A percentile compares a stretch with the other conserved stretches of the same genome.
Conservation (phyloP, 1,140 invertebrate genomes). For the Zaprionus inermis region DNA sequence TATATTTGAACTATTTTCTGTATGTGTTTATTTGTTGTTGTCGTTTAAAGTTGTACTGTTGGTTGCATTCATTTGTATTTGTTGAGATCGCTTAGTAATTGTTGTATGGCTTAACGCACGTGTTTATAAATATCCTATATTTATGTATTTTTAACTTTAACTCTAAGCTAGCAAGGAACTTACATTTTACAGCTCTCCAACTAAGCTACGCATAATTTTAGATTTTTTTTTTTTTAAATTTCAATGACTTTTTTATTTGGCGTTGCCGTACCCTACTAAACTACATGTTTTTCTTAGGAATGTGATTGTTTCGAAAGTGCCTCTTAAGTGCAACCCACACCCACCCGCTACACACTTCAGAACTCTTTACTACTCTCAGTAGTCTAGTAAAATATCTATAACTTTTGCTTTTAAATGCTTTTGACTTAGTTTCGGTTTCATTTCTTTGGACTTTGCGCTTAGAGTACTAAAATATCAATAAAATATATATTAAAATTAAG, state of each 20-base stretch:
- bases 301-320: slow-evolving; percentile 54
- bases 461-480: slow-evolving; percentile 22
- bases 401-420: slow-evolving; percentile 29
- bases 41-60: slow-evolving; percentile 69
- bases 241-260: slow-evolving; percentile 49
- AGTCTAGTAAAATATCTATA: slow-evolving; percentile 55
- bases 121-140: slow-evolving; percentile 1
- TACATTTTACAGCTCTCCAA: slow-evolving; percentile 63
- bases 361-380: slow-evolving; percentile 67
- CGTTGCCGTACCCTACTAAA: slow-evolving; percentile 62
- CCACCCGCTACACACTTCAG: background rate
- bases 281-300: slow-evolving; percentile 62
- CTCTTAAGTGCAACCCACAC: slow-evolving; percentile 26
- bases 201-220: slow-evolving; percentile 54
- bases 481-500: slow-evolving; percentile 43
- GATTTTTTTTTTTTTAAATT: slow-evolving; percentile 25
- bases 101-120: slow-evolving; percentile 22
- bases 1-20: slow-evolving; percentile 76
- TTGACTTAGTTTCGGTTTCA: slow-evolving; percentile 74
- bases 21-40: slow-evolving; percentile 46
- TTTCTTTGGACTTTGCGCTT: slow-evolving; percentile 62
- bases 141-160: slow-evolving; percentile 25
- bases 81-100: slow-evolving; percentile 64
- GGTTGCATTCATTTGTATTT: slow-evolving; percentile 74
- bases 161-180: slow-evolving; percentile 75